Evolutionary conservation across 2,113 vertebrate genomes (phyloP).

Genomic region (Choloepus hoffmanni): DNA sequence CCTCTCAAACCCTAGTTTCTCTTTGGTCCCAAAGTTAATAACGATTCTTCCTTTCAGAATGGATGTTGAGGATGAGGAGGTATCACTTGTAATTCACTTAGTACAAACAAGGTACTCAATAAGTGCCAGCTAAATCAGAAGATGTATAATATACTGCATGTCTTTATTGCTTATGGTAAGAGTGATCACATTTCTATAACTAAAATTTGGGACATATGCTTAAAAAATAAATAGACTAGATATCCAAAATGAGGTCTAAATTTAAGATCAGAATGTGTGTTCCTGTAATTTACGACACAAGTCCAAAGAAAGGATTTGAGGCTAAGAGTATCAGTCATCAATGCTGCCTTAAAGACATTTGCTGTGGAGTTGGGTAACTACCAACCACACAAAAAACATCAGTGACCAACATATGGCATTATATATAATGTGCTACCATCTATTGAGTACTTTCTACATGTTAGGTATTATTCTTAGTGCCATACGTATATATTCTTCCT

Average conservation of each 20-base stretch:
- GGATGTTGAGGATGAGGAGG: not conserved
- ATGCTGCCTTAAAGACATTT: not conserved
- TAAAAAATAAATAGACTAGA: not conserved
- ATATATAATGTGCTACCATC: not conserved
- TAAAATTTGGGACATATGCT: not conserved
- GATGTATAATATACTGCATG: not conserved
- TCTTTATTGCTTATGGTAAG: not conserved
- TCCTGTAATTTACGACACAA: not conserved
- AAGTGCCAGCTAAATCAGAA: not conserved
- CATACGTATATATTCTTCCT: not conserved
- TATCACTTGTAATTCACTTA: not conserved
- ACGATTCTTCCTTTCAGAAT: not conserved
- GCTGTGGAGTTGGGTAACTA: not conserved
- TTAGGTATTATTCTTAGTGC: not conserved
- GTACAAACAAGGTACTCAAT: not conserved
- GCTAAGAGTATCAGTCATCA: not conserved
- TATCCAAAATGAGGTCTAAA: not conserved
- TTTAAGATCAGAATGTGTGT: not conserved
- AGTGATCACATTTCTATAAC: not conserved
- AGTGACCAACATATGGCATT: not conserved
- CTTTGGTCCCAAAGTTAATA: not conserved
- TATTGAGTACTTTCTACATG: not conserved
- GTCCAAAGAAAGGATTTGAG: slow-evolving; percentile 27
- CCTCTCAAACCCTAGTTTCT: not conserved
- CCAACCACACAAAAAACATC: not conserved